Evolutionary conservation across 2,888 invertebrate species (phyloP).

Genomic region (Nyleta sp.): DNA sequence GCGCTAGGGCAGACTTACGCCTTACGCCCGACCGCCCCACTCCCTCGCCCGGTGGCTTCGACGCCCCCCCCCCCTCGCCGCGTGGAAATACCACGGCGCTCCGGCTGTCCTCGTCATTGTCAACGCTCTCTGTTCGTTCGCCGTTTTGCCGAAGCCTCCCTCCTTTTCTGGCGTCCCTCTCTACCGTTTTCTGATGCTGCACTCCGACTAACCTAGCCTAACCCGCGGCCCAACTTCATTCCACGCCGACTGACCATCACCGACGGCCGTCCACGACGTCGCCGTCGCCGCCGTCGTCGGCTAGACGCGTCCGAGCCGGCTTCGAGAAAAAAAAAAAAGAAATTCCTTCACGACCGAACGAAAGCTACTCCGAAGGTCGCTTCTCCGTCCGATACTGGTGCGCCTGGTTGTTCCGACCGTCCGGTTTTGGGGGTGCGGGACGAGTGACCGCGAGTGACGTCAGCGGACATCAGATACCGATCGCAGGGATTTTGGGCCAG

Average conservation of each 20-base stretch:
- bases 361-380: no score
- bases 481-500: constrained; percentile 2
- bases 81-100: constrained; percentile 53
- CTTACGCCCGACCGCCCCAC: constrained; percentile 83
- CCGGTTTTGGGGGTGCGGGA: constrained; percentile 15
- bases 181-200: constrained; percentile 75
- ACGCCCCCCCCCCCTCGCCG: constrained; percentile 83
- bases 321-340: no score
- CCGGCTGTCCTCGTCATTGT: constrained; percentile 59
- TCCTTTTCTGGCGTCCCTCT: constrained; percentile 69
- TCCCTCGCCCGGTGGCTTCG: constrained; percentile 85
- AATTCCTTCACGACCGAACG: no score
- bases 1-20: constrained; percentile 83
- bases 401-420: constrained; percentile 27
- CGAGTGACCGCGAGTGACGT: constrained; percentile 61
- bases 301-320: constrained; percentile 64
- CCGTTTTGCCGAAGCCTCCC: constrained; percentile 61
- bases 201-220: constrained; percentile 80
- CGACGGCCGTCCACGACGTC: constrained; percentile 79
- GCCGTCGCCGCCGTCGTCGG: constrained; percentile 74
- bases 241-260: constrained; percentile 82
- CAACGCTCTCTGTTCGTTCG: constrained; percentile 49
- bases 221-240: constrained; percentile 81
- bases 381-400: no score
- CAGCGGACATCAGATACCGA: constrained; percentile 10